Conservation (phyloP, 2,797 vertebrate species). For the Lophotriccus pileatus region DNA sequence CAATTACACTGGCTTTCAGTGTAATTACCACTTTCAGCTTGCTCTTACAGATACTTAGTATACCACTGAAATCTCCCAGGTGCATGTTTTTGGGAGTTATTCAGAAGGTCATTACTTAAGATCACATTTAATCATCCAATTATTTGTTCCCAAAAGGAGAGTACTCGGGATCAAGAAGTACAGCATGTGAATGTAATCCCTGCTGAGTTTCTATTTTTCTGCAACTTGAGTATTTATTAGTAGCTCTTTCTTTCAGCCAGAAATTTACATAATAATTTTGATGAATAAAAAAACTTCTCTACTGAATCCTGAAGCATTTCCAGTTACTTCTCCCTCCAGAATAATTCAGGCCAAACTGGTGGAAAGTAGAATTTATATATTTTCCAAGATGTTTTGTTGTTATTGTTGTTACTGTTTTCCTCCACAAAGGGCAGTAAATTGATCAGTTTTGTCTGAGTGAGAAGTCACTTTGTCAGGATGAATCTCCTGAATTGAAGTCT, state of each 20-base stretch:
- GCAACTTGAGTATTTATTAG: slow-evolving; percentile 5
- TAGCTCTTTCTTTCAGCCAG: background rate
- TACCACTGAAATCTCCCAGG: slow-evolving; percentile 35
- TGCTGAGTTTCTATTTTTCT: slow-evolving; percentile 13
- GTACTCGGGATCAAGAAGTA: background rate
- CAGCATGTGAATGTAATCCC: background rate
- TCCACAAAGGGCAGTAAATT: background rate
- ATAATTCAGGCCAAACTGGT: background rate
- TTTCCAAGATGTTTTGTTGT: background rate
- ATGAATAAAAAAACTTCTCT: background rate
- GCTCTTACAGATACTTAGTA: slow-evolving; percentile 13
- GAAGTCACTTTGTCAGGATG: background rate
- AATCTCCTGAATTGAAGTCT: background rate
- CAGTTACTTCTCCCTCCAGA: background rate
- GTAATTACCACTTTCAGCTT: slow-evolving; percentile 38
- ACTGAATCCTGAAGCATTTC: background rate
- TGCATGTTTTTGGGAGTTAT: slow-evolving; percentile 17
- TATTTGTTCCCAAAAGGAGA: slow-evolving; percentile 31
- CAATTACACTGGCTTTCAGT: slow-evolving; percentile 31
- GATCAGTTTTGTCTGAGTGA: background rate
- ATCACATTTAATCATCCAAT: slow-evolving; percentile 45
- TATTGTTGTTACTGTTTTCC: background rate
- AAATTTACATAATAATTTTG: background rate
- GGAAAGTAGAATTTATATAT: background rate
- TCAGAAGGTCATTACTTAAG: slow-evolving; percentile 45